Conservation (phyloP, 2,113 vertebrate species). For the Vidua chalybeata region DNA sequence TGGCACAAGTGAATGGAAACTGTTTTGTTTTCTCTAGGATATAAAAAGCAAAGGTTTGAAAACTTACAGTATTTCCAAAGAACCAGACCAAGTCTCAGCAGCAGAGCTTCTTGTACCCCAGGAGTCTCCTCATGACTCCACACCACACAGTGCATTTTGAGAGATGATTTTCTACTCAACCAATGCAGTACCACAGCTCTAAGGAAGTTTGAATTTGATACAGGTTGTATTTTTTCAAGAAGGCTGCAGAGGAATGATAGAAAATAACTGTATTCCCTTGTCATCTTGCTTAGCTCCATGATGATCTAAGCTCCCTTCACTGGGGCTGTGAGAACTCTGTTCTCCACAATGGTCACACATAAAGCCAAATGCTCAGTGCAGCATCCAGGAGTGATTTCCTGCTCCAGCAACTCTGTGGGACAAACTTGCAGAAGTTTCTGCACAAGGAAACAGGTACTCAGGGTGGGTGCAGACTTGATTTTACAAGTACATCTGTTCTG, state of each 20-base stretch:
- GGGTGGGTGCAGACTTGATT: constrained; percentile 77
- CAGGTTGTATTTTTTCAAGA: background rate
- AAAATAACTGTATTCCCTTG: background rate
- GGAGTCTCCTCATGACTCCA: background rate
- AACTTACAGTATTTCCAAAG: background rate
- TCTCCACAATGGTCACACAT: accelerated
- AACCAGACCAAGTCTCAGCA: background rate
- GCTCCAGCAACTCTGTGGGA: constrained; percentile 15
- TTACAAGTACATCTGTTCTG: constrained; percentile 83
- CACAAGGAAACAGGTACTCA: constrained; percentile 74
- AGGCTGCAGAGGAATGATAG: background rate
- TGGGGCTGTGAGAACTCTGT: background rate
- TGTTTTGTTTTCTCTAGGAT: background rate
- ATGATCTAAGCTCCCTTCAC: background rate
- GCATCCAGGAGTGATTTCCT: background rate
- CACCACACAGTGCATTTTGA: background rate
- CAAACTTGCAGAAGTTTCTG: constrained; percentile 69
- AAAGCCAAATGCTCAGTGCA: accelerated
- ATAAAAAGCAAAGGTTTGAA: background rate
- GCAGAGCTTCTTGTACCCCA: background rate
- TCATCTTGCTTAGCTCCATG: background rate
- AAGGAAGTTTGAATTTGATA: background rate
- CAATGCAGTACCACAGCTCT: background rate
- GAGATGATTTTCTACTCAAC: background rate
- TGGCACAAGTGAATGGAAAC: background rate